Evolutionary conservation across 2,888 invertebrate species (phyloP), one percentile per base, ranked within the genome.

Genomic region (Scelioninae gen. 1): DNA sequence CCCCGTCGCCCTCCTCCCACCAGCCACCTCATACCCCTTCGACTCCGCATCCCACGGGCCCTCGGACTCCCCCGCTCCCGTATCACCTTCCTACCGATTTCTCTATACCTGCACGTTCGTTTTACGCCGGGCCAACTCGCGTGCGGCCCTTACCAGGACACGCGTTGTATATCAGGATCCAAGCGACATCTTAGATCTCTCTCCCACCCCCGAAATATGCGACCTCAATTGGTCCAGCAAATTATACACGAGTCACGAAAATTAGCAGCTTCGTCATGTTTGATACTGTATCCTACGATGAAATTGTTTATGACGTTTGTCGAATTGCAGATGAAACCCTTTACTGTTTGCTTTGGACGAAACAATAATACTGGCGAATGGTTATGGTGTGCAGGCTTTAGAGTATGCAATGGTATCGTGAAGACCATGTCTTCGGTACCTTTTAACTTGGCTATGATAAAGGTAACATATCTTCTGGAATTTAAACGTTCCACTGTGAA

Each of bases 41-140:
- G 86, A 84, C 76, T 85, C 83, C 82, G 45, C 83, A 80, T 80
- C 83, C 83, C 85, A 76, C 69, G 53, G 82, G 77, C 63, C 84
- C 82, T 77, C 84, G 84, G 85, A 86, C 87, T 88, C 89, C 89
- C 88, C 88, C 89, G 89, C 89, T 89, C 89, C 87, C 85, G 88
- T 88, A 88, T 89, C 87, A 86, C 88, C 89, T 87, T 87, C 89
- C 89, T 87, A 87, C 88, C 88, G 86, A 89, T 88, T 89, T 88
- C 88, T 87, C 88, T 88, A 86, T 87, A 85, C 86, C 87, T 76
- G 83, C 75, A 84, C 87, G 82, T 86, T 88, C 87, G 87, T 83
- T 86, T 88, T 75, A 34, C 76, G 71, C 74, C 75, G 75, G 78
- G 71, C 85, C 76, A 75, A 47, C 79, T 82, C 79, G 77, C 80